A percentile compares a stretch with the other conserved stretches of the same genome.
phyloP scores from a whole-genome alignment of 2,113 vertebrate species.

The Tachysurus fulvidraco region DNA sequence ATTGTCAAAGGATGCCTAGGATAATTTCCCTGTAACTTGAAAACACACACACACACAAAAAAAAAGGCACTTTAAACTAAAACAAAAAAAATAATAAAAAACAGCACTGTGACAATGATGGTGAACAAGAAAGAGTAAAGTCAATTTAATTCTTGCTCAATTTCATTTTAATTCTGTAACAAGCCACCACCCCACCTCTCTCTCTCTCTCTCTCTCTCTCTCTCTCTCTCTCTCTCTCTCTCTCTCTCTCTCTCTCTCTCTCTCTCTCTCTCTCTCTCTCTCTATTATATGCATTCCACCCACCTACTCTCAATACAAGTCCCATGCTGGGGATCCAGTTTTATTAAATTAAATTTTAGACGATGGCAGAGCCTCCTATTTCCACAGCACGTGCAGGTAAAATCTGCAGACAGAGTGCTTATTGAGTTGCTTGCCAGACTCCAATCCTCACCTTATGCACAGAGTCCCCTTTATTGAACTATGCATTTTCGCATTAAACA shows the following conservation, averaged over 20 bases:
- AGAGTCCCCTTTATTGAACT: conserved; percentile 70
- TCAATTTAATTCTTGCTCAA: too few species aligned
- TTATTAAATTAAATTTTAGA: conserved; percentile 81
- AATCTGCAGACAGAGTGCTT: conserved; percentile 78
- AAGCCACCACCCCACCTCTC: too few species aligned
- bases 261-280: too few species aligned
- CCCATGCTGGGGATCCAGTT: conserved; percentile 69
- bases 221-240: too few species aligned
- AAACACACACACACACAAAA: background rate
- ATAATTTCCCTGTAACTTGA: background rate
- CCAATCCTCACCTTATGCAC: conserved; percentile 78
- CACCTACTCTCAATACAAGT: background rate
- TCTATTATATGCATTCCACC: background rate
- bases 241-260: too few species aligned
- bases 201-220: too few species aligned
- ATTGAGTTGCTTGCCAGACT: conserved; percentile 78
- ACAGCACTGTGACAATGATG: background rate
- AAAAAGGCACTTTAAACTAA: background rate
- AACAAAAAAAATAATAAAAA: too few species aligned
- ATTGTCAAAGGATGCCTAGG: background rate
- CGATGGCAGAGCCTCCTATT: conserved; percentile 65
- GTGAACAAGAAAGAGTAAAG: too few species aligned
- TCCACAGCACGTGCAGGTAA: conserved; percentile 76
- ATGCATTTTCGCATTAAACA: conserved; percentile 62
- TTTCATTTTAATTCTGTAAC: background rate